These are phyloP conservation scores for Furcifer pardalis DNA, from an alignment of 2,797 vertebrate species.

Conservation along the genomic window DNA sequence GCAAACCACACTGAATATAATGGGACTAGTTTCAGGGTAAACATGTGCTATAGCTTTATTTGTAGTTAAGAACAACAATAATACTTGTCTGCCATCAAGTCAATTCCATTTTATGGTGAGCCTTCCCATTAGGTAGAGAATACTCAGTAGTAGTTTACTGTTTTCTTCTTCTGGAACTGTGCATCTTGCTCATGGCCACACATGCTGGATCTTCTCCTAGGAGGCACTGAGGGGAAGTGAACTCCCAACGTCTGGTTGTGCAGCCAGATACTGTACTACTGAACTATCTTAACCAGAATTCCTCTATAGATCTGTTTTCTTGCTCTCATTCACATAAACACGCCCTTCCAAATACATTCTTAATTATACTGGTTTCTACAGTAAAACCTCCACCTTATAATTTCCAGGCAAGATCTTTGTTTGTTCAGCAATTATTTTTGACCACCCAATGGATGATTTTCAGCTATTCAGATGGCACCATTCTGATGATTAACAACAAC, in stretches of 20 bases:
- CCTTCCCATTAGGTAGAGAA: no score
- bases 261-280: no score
- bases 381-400: conserved; percentile 18
- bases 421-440: conserved; percentile 8
- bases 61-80: neutral
- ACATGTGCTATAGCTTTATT: neutral
- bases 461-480: conserved; percentile 15
- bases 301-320: neutral
- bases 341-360: neutral
- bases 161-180: no score
- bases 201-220: no score
- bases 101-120: no score
- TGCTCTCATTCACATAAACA: neutral
- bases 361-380: conserved; percentile 3
- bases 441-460: neutral
- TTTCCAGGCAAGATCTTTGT: neutral
- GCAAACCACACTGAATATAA: neutral
- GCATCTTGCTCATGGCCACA: no score
- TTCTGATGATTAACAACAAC: neutral
- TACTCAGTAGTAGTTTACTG: no score
- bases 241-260: no score
- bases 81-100: no score
- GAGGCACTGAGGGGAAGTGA: no score
- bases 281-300: neutral
- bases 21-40: neutral